Conservation (phyloP, 2,113 vertebrate species). For the Anguilla japonica region DNA sequence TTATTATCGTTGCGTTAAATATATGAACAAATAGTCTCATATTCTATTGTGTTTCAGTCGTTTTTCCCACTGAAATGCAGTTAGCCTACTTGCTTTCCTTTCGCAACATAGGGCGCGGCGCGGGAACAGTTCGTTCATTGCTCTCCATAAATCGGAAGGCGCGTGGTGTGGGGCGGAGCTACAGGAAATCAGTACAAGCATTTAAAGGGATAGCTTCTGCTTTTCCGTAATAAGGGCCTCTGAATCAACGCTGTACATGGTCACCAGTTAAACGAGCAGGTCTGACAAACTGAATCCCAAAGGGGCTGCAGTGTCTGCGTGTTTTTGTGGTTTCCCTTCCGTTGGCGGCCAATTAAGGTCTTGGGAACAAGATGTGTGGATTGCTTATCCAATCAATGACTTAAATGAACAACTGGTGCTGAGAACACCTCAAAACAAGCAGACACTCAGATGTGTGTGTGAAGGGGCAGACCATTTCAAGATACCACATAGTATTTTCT, state of each 20-base stretch:
- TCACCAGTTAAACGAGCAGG: no score
- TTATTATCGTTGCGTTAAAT: neutral
- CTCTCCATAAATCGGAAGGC: neutral
- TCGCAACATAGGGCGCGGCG: constrained; percentile 6
- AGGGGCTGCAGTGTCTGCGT: no score
- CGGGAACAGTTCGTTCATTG: neutral
- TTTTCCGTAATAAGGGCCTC: neutral
- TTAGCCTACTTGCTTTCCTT: neutral
- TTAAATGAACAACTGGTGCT: no score
- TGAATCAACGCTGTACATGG: neutral
- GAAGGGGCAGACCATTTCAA: no score
- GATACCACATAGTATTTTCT: no score
- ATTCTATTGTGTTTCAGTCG: neutral
- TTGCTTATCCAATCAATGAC: no score
- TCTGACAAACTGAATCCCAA: no score
- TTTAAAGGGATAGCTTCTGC: constrained; percentile 9
- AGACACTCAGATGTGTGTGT: no score
- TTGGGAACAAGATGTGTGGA: no score
- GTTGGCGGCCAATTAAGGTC: no score
- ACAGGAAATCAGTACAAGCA: neutral
- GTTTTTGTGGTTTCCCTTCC: no score
- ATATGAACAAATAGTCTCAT: neutral
- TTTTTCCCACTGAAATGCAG: neutral
- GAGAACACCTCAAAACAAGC: no score
- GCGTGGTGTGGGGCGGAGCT: constrained; percentile 22